Conservation (phyloP, 2,888 invertebrate genomes). For the Nesidiocoris tenuis region DNA sequence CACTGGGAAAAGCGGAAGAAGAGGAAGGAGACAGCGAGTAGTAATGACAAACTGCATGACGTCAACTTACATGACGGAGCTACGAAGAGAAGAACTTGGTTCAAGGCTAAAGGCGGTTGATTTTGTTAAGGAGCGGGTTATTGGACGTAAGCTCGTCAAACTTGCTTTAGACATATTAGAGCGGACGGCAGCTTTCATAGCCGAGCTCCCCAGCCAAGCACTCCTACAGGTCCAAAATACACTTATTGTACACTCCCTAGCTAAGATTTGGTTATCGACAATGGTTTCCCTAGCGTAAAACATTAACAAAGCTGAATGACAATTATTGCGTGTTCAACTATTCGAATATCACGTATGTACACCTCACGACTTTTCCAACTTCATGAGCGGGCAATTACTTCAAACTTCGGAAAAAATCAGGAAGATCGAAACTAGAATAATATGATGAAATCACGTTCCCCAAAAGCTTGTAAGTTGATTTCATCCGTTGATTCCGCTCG, state of each 20-base stretch:
- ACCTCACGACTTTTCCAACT: too few relatives aligned
- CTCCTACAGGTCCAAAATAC: constrained; percentile 46
- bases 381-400: too few relatives aligned
- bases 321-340: too few relatives aligned
- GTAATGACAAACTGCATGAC: neutral
- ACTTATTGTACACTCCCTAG: constrained; percentile 43
- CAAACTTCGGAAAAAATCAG: too few relatives aligned
- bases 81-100: constrained; percentile 38
- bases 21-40: neutral
- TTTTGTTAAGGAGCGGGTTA: constrained; percentile 42
- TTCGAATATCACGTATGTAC: too few relatives aligned
- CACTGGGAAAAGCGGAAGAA: too few relatives aligned
- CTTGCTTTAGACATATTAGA: constrained; percentile 36
- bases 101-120: constrained; percentile 32
- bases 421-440: too few relatives aligned
- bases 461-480: too few relatives aligned
- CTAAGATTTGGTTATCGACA: constrained; percentile 22
- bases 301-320: too few relatives aligned
- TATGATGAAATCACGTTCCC: too few relatives aligned
- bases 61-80: constrained; percentile 41
- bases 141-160: constrained; percentile 39
- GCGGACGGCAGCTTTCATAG: constrained; percentile 29
- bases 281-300: too few relatives aligned
- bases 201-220: constrained; percentile 45
- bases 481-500: too few relatives aligned